Percentiles rank a stretch among this genome's conserved stretches.
These are phyloP conservation scores for Egretta garzetta DNA, from an alignment of 2,113 vertebrate species.

Conservation along the genomic window DNA sequence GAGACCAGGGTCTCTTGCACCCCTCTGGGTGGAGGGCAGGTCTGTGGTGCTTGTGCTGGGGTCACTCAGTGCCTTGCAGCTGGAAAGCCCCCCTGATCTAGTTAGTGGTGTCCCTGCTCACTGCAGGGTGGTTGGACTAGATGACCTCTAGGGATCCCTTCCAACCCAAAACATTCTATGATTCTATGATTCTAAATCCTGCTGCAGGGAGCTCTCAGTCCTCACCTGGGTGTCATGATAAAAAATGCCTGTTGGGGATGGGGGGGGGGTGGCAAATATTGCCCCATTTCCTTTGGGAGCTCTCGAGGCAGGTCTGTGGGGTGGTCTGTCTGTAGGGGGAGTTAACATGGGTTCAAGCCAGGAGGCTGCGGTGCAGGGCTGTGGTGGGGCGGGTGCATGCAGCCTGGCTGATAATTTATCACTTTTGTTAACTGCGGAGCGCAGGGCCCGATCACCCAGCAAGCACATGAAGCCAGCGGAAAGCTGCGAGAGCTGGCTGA, in stretches of 20 bases:
- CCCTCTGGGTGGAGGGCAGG: neutral
- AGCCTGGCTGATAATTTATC: neutral
- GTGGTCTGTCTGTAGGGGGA: rapidly evolving
- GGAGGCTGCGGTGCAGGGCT: rapidly evolving
- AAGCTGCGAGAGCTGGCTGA: neutral
- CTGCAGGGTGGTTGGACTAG: too few relatives aligned
- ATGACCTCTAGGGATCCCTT: too few relatives aligned
- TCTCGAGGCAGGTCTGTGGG: neutral
- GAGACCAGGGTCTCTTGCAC: neutral
- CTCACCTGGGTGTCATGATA: neutral
- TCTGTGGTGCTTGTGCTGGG: neutral
- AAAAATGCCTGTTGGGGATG: neutral
- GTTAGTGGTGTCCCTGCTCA: too few relatives aligned
- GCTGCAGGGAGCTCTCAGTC: neutral
- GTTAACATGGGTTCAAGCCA: rapidly evolving
- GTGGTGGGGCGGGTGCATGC: neutral
- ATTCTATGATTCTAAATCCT: neutral
- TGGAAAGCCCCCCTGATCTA: neutral
- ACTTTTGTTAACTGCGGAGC: neutral
- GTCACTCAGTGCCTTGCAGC: neutral
- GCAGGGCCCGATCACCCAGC: neutral
- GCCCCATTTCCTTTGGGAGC: neutral
- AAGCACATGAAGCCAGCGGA: neutral
- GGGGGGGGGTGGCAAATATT: neutral
- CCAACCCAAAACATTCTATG: too few relatives aligned